These are phyloP conservation scores for Perdita meconis DNA, from an alignment of 2,888 invertebrate genomes.

Conservation along the genomic window DNA sequence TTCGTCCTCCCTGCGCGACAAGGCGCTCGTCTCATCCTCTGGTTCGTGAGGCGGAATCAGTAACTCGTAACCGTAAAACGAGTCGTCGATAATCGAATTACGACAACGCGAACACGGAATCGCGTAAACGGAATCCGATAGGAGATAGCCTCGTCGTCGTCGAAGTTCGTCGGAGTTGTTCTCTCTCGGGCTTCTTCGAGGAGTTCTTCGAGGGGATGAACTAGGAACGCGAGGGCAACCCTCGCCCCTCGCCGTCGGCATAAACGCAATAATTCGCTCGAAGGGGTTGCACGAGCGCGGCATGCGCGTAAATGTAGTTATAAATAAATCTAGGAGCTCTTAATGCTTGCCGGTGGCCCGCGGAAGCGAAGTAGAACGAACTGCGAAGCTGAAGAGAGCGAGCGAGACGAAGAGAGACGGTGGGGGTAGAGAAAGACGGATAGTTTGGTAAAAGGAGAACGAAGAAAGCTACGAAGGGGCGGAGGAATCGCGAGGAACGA, in stretches of 20 bases:
- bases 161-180: slow-evolving; percentile 25
- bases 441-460: not conserved
- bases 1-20: slow-evolving; percentile 35
- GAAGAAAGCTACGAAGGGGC: slow-evolving; percentile 43
- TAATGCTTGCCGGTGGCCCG: slow-evolving; percentile 80
- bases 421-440: slow-evolving; percentile 4
- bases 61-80: slow-evolving; percentile 6
- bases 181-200: slow-evolving; percentile 27
- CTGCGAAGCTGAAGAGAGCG: not conserved
- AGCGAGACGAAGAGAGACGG: slow-evolving; percentile 47
- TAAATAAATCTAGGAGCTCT: slow-evolving; percentile 84
- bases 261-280: slow-evolving; percentile 81
- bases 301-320: slow-evolving; percentile 84
- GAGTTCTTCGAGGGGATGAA: slow-evolving; percentile 1
- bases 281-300: slow-evolving; percentile 77
- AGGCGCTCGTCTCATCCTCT: not conserved
- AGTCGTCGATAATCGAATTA: not conserved
- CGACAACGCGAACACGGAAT: not conserved
- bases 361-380: slow-evolving; percentile 53
- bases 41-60: not conserved
- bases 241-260: slow-evolving; percentile 65
- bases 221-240: slow-evolving; percentile 18
- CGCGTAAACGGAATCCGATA: slow-evolving; percentile 1
- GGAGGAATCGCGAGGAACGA: slow-evolving; percentile 33
- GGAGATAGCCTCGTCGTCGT: not conserved